phyloP scores from a whole-genome alignment of 2,797 vertebrate genomes.

The Argyrosomus regius region DNA sequence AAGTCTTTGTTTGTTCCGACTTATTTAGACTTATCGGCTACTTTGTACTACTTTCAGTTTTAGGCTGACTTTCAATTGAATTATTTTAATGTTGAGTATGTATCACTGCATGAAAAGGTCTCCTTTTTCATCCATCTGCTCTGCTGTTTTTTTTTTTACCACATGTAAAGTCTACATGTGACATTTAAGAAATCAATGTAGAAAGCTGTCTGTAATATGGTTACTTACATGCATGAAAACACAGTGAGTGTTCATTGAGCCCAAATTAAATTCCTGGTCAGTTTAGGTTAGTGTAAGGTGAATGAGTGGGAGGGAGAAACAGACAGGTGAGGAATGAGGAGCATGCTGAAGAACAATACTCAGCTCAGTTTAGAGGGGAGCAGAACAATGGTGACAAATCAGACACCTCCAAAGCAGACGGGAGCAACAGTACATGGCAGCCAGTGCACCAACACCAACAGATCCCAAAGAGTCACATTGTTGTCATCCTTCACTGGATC shows the following conservation, averaged over 20 bases:
- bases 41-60: no score
- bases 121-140: neutral
- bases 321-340: conserved; percentile 58
- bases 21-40: no score
- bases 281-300: conserved; percentile 22
- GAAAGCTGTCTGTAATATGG: neutral
- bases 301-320: conserved; percentile 30
- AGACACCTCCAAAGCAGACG: conserved; percentile 37
- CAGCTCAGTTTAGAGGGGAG: conserved; percentile 36
- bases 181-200: neutral
- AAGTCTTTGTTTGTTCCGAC: no score
- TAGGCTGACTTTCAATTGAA: no score
- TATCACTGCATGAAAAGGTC: neutral
- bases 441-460: neutral
- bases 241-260: neutral
- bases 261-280: neutral
- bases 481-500: neutral
- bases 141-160: neutral
- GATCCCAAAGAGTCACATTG: neutral
- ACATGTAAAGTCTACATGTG: neutral
- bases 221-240: neutral
- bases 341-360: conserved; percentile 59
- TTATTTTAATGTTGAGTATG: neutral
- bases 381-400: conserved; percentile 63
- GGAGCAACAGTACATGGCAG: neutral